A percentile compares a stretch with the other conserved stretches of the same genome.
These are phyloP conservation scores for Morone saxatilis DNA, from an alignment of 2,113 vertebrate species.

Conservation along the genomic window DNA sequence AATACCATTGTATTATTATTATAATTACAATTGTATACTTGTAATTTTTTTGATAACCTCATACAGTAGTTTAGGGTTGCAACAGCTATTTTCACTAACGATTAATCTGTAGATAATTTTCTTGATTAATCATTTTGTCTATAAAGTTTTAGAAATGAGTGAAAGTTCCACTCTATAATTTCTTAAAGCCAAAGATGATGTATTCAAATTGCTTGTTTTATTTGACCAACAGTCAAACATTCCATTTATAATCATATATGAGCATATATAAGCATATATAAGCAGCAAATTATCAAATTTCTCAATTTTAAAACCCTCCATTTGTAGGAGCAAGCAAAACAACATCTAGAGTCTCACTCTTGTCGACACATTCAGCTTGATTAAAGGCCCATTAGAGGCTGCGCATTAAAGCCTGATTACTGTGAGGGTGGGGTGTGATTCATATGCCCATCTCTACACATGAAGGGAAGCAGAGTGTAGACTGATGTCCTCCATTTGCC, in stretches of 20 bases:
- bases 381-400: conserved; percentile 63
- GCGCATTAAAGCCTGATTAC: conserved; percentile 55
- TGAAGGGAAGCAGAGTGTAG: conserved; percentile 51
- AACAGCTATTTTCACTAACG: background rate
- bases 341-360: conserved; percentile 19
- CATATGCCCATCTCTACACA: conserved; percentile 55
- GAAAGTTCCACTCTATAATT: background rate
- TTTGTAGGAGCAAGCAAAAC: background rate
- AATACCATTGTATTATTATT: no score
- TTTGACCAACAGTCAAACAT: background rate
- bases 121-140: background rate
- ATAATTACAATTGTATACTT: no score
- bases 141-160: background rate
- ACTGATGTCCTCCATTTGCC: conserved; percentile 66
- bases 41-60: background rate
- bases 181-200: background rate
- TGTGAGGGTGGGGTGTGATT: conserved; percentile 53
- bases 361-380: conserved; percentile 34
- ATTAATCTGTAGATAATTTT: background rate
- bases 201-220: background rate
- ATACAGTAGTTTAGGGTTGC: background rate
- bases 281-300: background rate
- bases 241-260: background rate
- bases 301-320: background rate
- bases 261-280: background rate